Base-by-base conservation (phyloP, 2,888 invertebrate genomes). In the Synergus itoensis region DNA sequence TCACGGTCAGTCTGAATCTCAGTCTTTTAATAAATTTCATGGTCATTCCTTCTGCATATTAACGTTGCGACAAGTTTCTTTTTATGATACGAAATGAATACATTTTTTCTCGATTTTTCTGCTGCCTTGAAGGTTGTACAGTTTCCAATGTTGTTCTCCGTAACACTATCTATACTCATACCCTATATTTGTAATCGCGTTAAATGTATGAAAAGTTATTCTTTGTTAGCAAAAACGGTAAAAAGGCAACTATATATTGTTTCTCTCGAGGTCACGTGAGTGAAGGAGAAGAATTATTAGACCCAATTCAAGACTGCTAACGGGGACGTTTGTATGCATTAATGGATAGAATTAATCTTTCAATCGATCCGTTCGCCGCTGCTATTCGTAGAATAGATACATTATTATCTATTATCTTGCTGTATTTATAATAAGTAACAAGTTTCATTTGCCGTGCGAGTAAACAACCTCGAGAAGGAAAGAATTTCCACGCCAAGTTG, bases 151-250 rank as follows among this genome's bases (percentile, higher is more conserved):
- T 73, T 28, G 36, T 73, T 73, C 48, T 28, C n/a, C n/a, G 73
- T 53, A 62, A 21, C 1, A 60, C 21, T n/a, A n/a, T n/a, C n/a
- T n/a, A n/a, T n/a, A n/a, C 0, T 53, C 53, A 69, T 40, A 36
- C 18, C 8, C 28, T n/a, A 36, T 36, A 53, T 53, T 73, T 53
- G 73, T 53, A 53, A 48, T 73, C 18, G 21, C 36, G 36, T 8
- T 73, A 53, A 53, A 73, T 73, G 1, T 73, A 73, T 73, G 73
- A 73, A 73, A 53, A 73, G 53, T 73, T 73, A 53, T 73, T 73
- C 73, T 73, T 53, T 53, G 36, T 36, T 4, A 12, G 73, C 36
- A 73, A 73, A 53, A 53, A 73, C 36, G 53, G 53, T 48, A 73
- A 57, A 53, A 67, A 43, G n/a, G 41, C 9, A n/a, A 65, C 9